Conservation (phyloP, 2,797 vertebrate genomes). For the Limosa lapponica region DNA sequence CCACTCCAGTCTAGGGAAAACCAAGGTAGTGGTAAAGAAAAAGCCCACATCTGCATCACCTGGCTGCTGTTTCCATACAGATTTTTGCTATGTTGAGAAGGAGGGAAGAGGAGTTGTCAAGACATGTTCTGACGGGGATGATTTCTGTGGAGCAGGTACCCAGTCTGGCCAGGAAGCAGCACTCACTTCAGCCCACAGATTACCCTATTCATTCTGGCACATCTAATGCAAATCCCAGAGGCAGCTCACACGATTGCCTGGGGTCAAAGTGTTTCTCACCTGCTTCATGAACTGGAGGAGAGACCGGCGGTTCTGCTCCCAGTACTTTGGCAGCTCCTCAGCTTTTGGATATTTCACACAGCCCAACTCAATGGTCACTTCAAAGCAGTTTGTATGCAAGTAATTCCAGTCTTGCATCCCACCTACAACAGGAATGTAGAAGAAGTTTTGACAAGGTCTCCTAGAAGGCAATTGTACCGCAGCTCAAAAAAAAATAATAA, state of each 20-base stretch:
- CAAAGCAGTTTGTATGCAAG: constrained; percentile 96
- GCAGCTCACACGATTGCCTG: background rate
- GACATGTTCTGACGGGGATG: background rate
- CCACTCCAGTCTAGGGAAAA: background rate
- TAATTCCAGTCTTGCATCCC: constrained; percentile 99
- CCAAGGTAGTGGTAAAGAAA: background rate
- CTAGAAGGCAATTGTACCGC: background rate
- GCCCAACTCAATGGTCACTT: constrained; percentile 96
- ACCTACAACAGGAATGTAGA: constrained; percentile 77
- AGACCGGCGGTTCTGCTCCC: constrained; percentile 89
- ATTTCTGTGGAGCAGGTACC: background rate
- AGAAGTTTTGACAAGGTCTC: background rate
- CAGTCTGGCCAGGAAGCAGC: background rate
- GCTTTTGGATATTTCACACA: constrained; percentile 92
- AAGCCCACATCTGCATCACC: background rate
- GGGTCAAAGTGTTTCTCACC: constrained; percentile 74
- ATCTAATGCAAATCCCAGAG: background rate
- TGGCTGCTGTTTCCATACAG: background rate
- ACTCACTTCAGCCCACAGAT: background rate
- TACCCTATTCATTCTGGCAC: background rate
- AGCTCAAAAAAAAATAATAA: background rate
- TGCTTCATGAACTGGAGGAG: constrained; percentile 94
- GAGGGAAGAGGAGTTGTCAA: background rate
- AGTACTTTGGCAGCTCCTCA: constrained; percentile 87
- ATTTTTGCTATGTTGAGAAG: background rate